These are phyloP conservation scores for Madoqua kirkii DNA, from an alignment of 2,113 vertebrate genomes.

Conservation along the genomic window DNA sequence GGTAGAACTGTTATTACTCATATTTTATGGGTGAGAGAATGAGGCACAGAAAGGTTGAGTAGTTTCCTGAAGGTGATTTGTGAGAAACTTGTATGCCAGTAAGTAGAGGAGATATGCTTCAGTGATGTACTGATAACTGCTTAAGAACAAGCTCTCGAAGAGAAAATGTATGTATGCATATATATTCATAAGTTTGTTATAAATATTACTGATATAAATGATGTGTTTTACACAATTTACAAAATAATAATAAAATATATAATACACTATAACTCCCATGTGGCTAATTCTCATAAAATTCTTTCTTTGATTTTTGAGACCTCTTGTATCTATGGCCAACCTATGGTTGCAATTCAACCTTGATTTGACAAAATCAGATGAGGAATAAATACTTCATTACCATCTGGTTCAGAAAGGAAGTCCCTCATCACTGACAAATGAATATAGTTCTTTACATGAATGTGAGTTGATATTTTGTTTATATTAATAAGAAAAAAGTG, in stretches of 20 bases:
- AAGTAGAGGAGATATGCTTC: background rate
- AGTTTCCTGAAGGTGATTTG: background rate
- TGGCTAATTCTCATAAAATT: background rate
- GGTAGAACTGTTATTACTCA: background rate
- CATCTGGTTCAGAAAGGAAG: background rate
- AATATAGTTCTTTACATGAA: background rate
- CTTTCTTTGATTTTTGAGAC: background rate
- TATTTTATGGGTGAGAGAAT: background rate
- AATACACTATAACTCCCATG: background rate
- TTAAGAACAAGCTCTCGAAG: background rate
- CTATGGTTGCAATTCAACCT: background rate
- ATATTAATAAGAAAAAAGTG: background rate
- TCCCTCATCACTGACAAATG: background rate
- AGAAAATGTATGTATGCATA: background rate
- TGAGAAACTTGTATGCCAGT: background rate
- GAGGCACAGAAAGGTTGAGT: background rate
- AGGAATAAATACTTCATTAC: background rate
- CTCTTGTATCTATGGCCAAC: background rate
- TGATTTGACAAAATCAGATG: background rate
- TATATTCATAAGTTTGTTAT: background rate
- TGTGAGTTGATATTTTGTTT: background rate
- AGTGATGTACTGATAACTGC: background rate
- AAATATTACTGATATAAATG: background rate
- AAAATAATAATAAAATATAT: background rate
- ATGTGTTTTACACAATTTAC: background rate